Conservation (phyloP, 1,140 invertebrate genomes). For the Drosophila mauritiana region DNA sequence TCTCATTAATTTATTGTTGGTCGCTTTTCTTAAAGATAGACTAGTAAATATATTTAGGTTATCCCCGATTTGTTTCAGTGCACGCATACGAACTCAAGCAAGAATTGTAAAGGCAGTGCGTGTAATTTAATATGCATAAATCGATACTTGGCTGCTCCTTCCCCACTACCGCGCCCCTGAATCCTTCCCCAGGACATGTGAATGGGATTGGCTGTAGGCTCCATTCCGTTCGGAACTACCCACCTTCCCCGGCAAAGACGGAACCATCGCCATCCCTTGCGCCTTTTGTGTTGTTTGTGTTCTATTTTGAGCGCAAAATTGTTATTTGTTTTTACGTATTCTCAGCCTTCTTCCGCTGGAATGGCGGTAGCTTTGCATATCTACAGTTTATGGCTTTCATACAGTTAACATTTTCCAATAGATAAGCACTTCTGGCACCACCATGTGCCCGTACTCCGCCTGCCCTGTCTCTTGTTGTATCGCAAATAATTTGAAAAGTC, state of each 20-base stretch:
- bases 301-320: slow-evolving; percentile 77
- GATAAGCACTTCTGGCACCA: slow-evolving; percentile 75
- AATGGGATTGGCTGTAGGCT: slow-evolving; percentile 34
- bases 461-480: slow-evolving; percentile 4
- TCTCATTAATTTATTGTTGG: too few relatives aligned
- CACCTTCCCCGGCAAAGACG: slow-evolving; percentile 3
- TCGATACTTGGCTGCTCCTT: slow-evolving; percentile 55
- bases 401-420: slow-evolving; percentile 77
- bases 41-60: too few relatives aligned
- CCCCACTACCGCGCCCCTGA: slow-evolving; percentile 1
- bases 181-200: slow-evolving; percentile 20
- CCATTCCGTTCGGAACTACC: neutral
- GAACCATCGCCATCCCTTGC: neutral
- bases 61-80: slow-evolving; percentile 5
- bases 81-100: slow-evolving; percentile 7
- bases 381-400: slow-evolving; percentile 77
- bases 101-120: slow-evolving; percentile 46
- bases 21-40: too few relatives aligned
- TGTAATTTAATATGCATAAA: slow-evolving; percentile 80
- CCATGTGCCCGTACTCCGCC: slow-evolving; percentile 27
- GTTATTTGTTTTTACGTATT: slow-evolving; percentile 73
- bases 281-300: slow-evolving; percentile 65
- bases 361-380: slow-evolving; percentile 63
- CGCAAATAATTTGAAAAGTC: slow-evolving; percentile 75
- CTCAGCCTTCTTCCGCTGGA: slow-evolving; percentile 26